These are phyloP conservation scores for Oxytorus armatus DNA, from an alignment of 2,888 invertebrate genomes.

Conservation along the genomic window DNA sequence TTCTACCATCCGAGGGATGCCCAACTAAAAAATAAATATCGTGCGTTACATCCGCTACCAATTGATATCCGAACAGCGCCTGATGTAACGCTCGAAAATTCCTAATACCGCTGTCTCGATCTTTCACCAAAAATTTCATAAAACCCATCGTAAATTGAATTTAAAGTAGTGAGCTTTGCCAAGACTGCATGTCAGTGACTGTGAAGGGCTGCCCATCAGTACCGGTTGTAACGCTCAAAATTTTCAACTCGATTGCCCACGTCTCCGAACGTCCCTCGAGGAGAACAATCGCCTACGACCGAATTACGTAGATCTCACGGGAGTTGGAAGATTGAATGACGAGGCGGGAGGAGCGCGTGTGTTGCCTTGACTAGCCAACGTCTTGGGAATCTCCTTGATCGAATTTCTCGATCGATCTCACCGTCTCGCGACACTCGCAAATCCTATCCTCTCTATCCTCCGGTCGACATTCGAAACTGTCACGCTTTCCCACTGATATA, in stretches of 20 bases:
- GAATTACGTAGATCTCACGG: slow-evolving; percentile 5
- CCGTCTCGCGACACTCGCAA: slow-evolving; percentile 33
- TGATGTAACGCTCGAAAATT: too few relatives aligned
- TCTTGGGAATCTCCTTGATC: slow-evolving; percentile 60
- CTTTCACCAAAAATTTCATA: too few relatives aligned
- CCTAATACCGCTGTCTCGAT: too few relatives aligned
- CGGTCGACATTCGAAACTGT: slow-evolving; percentile 39
- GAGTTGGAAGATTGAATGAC: slow-evolving; percentile 6
- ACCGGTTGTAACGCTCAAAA: not conserved
- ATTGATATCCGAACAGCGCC: too few relatives aligned
- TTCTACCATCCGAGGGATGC: too few relatives aligned
- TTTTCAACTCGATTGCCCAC: slow-evolving; percentile 31
- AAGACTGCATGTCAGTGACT: too few relatives aligned
- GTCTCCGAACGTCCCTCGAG: slow-evolving; percentile 18
- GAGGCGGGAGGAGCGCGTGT: not conserved
- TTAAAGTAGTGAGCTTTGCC: too few relatives aligned
- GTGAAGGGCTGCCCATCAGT: too few relatives aligned
- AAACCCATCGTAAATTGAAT: too few relatives aligned
- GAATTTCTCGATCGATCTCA: slow-evolving; percentile 60
- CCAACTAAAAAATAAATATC: too few relatives aligned
- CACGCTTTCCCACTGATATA: slow-evolving; percentile 50
- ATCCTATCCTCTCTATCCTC: slow-evolving; percentile 13
- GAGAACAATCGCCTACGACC: not conserved
- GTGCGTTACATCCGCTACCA: too few relatives aligned
- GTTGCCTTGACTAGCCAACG: slow-evolving; percentile 10